These are phyloP conservation scores for Chaetodon trifasciatus DNA, from an alignment of 2,797 vertebrate species.

Conservation along the genomic window DNA sequence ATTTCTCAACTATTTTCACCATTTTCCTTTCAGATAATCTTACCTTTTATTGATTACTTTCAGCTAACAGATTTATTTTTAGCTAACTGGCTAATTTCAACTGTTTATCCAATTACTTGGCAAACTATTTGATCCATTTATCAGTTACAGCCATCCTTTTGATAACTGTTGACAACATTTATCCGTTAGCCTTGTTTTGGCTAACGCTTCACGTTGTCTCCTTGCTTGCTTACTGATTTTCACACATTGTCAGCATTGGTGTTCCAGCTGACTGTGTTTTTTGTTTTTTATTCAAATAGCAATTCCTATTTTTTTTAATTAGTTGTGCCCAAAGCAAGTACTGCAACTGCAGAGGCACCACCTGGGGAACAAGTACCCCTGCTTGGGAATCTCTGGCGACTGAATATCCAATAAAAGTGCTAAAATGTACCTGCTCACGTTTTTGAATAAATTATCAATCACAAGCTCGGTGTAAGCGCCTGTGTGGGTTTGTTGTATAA, in stretches of 20 bases:
- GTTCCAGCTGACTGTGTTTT: constrained; percentile 7
- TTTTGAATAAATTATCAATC: constrained; percentile 34
- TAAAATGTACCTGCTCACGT: not conserved
- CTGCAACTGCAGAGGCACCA: not conserved
- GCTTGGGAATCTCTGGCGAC: not conserved
- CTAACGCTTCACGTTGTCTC: not conserved
- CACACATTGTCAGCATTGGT: not conserved
- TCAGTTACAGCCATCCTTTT: too few species aligned
- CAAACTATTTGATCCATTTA: too few species aligned
- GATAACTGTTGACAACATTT: too few species aligned
- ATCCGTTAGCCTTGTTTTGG: not conserved
- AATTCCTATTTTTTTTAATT: not conserved
- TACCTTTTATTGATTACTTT: too few species aligned
- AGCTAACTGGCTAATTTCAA: too few species aligned
- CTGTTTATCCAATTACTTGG: too few species aligned
- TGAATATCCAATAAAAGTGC: constrained; percentile 3
- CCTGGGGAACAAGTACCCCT: not conserved
- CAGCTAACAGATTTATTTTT: too few species aligned
- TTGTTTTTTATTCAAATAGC: not conserved
- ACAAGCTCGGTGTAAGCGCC: constrained; percentile 16
- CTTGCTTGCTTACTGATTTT: not conserved
- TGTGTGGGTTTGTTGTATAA: constrained; percentile 56
- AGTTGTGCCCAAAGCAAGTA: not conserved
- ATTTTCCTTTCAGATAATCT: not conserved
- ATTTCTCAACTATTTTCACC: not conserved